Evolutionary conservation across 2,888 invertebrate species (phyloP), one percentile per base, ranked within the genome.

Genomic region (Nomada hirtipes): DNA sequence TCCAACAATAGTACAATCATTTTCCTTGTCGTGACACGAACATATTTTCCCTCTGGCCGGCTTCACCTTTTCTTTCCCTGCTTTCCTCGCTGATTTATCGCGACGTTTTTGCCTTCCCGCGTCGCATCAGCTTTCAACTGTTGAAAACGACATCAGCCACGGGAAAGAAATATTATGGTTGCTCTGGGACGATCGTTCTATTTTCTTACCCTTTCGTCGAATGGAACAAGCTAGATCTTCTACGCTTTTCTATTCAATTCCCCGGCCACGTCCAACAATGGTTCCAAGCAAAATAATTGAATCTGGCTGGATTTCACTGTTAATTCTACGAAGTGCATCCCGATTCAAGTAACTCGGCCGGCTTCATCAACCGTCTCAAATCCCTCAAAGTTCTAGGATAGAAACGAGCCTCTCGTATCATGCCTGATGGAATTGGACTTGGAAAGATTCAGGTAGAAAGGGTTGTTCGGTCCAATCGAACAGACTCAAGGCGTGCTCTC

Each of bases 51-150:
- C 63, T 81, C 64, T 50, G 47, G 29, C 13, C 60, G 42, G 52
- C 20, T 67, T 81, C 70, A n/a, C 65, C 67, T 65, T 84, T 84
- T 82, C 74, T 64, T 67, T 55, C 64, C 10, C 60, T n/a, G 26
- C 50, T 44, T 61, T 18, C 20, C 29, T 26, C n/a, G 7, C 26
- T 79, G 76, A 86, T 82, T 79, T 86, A 86, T 82, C 53, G 60
- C 74, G n/a, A 65, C 53, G 50, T 70, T 86, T 64, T 79, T 74
- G 20, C 55, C 61, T 9, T n/a, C 26, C 18, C 29, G 42, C 36
- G 53, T 57, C 36, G 50, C 55, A 53, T 69, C 61, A 26, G 36
- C 52, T 59, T 57, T 52, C 70, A 13, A 20, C 50, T n/a, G 70
- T 20, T 55, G 36, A 20, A 42, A 53, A 15, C 26, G n/a, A 4